phyloP scores from a whole-genome alignment of 2,113 vertebrate species.

The Platichthys flesus region DNA sequence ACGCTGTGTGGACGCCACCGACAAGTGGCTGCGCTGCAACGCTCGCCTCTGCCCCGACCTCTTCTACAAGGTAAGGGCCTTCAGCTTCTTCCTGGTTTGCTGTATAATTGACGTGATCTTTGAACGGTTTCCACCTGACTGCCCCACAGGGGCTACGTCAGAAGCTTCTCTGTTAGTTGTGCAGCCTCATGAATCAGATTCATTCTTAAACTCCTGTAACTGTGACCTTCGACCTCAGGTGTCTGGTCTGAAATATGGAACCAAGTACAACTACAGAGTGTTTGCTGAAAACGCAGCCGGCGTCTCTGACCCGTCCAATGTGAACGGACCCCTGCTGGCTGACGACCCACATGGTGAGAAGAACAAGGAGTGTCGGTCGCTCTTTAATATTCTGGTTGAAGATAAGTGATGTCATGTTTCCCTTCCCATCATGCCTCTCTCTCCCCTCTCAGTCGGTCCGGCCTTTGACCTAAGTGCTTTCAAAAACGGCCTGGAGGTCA shows the following conservation, averaged over 20 bases:
- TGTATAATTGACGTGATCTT: neutral
- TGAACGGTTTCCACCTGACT: too few relatives aligned
- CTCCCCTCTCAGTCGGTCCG: slow-evolving; percentile 84
- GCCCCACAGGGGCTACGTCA: too few relatives aligned
- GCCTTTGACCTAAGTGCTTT: slow-evolving; percentile 93
- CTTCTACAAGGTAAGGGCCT: slow-evolving; percentile 86
- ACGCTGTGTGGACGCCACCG: slow-evolving; percentile 88
- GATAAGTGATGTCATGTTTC: neutral
- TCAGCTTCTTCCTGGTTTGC: too few relatives aligned
- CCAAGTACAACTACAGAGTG: slow-evolving; percentile 93
- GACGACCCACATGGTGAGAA: slow-evolving; percentile 90
- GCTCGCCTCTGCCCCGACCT: slow-evolving; percentile 89
- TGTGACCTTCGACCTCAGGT: slow-evolving; percentile 81
- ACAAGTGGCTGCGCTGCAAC: slow-evolving; percentile 96
- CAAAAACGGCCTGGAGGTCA: slow-evolving; percentile 94
- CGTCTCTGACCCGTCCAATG: slow-evolving; percentile 92
- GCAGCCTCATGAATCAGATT: neutral
- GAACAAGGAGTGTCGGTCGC: neutral
- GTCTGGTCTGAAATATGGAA: slow-evolving; percentile 90
- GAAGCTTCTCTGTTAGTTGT: neutral
- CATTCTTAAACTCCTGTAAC: too few relatives aligned
- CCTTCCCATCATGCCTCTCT: slow-evolving; percentile 4
- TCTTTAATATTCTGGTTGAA: neutral
- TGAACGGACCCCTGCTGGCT: slow-evolving; percentile 91
- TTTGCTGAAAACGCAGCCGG: slow-evolving; percentile 96